Evolutionary conservation across 2,888 invertebrate genomes (phyloP).

Genomic region (Sesia bembeciformis): DNA sequence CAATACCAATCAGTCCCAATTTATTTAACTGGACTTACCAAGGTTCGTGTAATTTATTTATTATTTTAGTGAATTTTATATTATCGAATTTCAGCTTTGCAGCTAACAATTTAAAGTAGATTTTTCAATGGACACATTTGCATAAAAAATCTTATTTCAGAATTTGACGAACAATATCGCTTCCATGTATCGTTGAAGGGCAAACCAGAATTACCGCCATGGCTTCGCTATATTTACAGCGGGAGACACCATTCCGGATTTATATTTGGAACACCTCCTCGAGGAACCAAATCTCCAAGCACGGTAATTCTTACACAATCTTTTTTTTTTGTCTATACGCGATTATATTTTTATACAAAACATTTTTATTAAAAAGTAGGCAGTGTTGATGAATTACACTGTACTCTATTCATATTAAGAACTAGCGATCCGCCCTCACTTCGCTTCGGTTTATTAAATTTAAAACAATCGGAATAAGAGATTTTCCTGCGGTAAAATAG

Average conservation of each 20-base stretch:
- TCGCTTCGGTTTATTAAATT: too few relatives aligned
- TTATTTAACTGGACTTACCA: slow-evolving; percentile 87
- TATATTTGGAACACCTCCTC: slow-evolving; percentile 89
- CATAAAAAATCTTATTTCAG: slow-evolving; percentile 25
- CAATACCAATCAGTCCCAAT: slow-evolving; percentile 83
- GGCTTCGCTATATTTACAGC: slow-evolving; percentile 90
- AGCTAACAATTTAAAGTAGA: neutral
- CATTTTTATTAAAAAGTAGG: too few relatives aligned
- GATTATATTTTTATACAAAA: too few relatives aligned
- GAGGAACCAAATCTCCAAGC: slow-evolving; percentile 48
- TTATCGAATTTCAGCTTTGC: neutral
- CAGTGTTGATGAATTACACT: too few relatives aligned
- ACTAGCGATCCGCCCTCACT: too few relatives aligned
- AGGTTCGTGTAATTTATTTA: slow-evolving; percentile 49
- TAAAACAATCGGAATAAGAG: too few relatives aligned
- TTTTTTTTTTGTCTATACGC: too few relatives aligned
- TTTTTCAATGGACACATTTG: neutral
- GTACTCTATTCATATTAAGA: too few relatives aligned
- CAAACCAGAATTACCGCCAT: slow-evolving; percentile 88
- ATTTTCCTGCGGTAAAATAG: too few relatives aligned
- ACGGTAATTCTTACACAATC: slow-evolving; percentile 24
- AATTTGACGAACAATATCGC: slow-evolving; percentile 76
- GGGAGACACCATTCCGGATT: slow-evolving; percentile 85
- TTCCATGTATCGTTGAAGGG: slow-evolving; percentile 84
- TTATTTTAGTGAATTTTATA: too few relatives aligned